These are phyloP conservation scores for Typhlomys cinereus DNA, from an alignment of 2,113 vertebrate genomes.

Conservation along the genomic window DNA sequence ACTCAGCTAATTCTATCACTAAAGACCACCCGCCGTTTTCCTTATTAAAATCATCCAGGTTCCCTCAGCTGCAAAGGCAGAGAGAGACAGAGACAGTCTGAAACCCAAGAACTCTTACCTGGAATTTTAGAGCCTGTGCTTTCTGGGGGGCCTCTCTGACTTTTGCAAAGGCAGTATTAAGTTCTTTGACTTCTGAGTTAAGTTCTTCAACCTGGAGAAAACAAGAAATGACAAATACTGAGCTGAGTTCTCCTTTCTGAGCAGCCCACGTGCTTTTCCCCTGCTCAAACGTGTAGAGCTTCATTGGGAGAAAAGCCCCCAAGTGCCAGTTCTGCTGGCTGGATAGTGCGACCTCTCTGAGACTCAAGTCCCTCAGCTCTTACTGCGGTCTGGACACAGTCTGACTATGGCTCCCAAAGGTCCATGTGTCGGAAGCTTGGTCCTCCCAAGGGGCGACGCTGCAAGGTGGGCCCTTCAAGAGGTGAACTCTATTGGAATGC, in stretches of 20 bases:
- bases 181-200: conserved; percentile 90
- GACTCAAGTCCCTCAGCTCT: neutral
- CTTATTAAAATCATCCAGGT: neutral
- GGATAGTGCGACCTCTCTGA: neutral
- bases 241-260: neutral
- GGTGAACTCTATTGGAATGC: neutral
- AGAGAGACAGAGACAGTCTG: neutral
- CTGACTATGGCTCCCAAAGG: neutral
- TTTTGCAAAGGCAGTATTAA: conserved; percentile 88
- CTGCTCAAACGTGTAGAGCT: neutral
- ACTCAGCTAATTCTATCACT: neutral
- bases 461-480: neutral
- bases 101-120: conserved; percentile 81
- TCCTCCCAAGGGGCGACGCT: neutral
- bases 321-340: neutral
- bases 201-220: conserved; percentile 90
- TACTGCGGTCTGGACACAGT: neutral
- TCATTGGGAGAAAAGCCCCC: neutral
- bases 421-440: neutral
- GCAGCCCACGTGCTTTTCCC: neutral
- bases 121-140: conserved; percentile 88
- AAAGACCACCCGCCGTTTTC: neutral
- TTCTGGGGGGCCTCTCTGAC: conserved; percentile 88
- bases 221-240: conserved; percentile 13
- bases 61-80: neutral